phyloP scores from a whole-genome alignment of 1,140 invertebrate genomes.

The Macrobrachium nipponense region DNA sequence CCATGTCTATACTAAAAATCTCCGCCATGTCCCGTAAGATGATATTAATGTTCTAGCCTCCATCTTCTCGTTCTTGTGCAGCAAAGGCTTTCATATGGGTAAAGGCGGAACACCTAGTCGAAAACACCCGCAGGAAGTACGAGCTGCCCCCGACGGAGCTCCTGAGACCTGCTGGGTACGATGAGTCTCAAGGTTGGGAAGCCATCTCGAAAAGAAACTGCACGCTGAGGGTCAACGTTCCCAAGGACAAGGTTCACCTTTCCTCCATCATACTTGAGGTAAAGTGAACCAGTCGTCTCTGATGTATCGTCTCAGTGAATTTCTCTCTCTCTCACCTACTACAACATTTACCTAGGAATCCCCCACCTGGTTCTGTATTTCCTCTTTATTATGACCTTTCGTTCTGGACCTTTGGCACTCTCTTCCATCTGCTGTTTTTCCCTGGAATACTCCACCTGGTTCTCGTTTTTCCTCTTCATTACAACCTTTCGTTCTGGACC shows the following conservation, averaged over 20 bases:
- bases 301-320: background rate
- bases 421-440: no score
- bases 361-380: no score
- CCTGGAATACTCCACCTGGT: no score
- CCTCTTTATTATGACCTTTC: no score
- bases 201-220: constrained; percentile 22
- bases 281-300: background rate
- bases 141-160: constrained; percentile 12
- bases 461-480: no score
- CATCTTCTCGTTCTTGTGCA: background rate
- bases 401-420: no score
- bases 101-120: background rate
- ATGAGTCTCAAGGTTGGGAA: constrained; percentile 33
- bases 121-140: background rate
- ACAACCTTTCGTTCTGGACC: no score
- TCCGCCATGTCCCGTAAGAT: no score
- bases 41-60: background rate
- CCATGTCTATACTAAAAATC: no score
- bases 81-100: constrained; percentile 13
- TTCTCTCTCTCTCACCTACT: no score
- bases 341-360: no score
- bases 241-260: constrained; percentile 21
- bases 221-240: constrained; percentile 19
- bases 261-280: constrained; percentile 31
- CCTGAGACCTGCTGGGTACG: constrained; percentile 2